phyloP scores from a whole-genome alignment of 1,140 invertebrate genomes.

The Amyelois transitella region DNA sequence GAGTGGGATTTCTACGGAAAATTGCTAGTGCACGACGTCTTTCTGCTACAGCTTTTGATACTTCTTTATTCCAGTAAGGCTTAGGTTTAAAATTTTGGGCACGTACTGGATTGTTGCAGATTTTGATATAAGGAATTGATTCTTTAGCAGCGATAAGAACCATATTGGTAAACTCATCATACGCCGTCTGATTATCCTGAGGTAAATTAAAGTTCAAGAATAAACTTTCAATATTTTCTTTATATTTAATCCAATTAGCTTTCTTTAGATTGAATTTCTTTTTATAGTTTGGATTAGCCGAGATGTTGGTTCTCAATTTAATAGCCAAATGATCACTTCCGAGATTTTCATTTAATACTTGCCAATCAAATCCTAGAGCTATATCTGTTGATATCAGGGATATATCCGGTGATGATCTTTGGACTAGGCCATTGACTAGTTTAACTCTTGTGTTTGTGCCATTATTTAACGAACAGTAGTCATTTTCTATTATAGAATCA shows the following conservation, averaged over 20 bases:
- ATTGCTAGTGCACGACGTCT: slow-evolving; percentile 22
- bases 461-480: slow-evolving; percentile 10
- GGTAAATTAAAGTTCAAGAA: neutral
- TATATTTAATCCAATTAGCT: slow-evolving; percentile 9
- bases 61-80: neutral
- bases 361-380: slow-evolving; percentile 9
- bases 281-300: neutral
- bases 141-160: neutral
- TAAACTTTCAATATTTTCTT: neutral
- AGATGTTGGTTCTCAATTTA: neutral
- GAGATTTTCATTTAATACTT: slow-evolving; percentile 11
- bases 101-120: neutral
- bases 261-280: slow-evolving; percentile 8
- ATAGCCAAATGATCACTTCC: slow-evolving; percentile 15
- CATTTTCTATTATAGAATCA: slow-evolving; percentile 6
- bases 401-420: slow-evolving; percentile 13
- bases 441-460: slow-evolving; percentile 7
- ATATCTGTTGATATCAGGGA: slow-evolving; percentile 13
- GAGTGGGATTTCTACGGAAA: slow-evolving; percentile 29
- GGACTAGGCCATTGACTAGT: slow-evolving; percentile 9
- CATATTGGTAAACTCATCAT: slow-evolving; percentile 1
- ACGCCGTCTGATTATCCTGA: neutral
- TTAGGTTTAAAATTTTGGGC: neutral
- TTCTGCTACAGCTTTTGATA: slow-evolving; percentile 25
- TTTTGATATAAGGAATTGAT: neutral